phyloP scores from a whole-genome alignment of 2,797 vertebrate species.

The Pelobates cultripes region DNA sequence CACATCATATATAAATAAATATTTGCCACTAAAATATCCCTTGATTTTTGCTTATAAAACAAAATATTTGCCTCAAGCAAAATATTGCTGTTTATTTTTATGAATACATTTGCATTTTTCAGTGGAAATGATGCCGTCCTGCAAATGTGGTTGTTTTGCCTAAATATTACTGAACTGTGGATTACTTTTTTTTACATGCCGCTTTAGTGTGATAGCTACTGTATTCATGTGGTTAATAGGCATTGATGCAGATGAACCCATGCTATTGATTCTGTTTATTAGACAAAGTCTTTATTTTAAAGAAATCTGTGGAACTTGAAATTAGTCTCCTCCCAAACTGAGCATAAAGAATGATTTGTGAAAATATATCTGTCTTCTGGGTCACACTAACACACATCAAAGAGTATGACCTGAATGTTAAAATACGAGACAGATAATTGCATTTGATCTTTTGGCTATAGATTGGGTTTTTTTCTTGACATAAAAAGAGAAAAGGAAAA shows the following conservation, averaged over 20 bases:
- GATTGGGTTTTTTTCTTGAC: not conserved
- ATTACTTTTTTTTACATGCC: no score
- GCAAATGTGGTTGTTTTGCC: no score
- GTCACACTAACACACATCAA: slow-evolving; percentile 12
- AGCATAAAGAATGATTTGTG: not conserved
- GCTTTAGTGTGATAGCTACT: not conserved
- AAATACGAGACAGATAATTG: slow-evolving; percentile 19
- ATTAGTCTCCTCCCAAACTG: not conserved
- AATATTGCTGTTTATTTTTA: no score
- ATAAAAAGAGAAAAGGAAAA: not conserved
- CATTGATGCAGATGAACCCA: not conserved
- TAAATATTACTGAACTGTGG: no score
- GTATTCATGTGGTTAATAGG: not conserved
- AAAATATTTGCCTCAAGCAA: no score
- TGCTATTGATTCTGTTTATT: not conserved
- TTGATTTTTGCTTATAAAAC: no score
- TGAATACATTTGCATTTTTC: no score
- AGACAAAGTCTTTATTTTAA: not conserved
- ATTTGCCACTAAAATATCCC: no score
- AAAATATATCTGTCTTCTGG: not conserved
- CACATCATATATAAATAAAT: no score
- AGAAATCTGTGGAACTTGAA: not conserved
- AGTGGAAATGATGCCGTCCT: no score
- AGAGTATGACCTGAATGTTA: not conserved
- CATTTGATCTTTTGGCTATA: not conserved